Base-by-base conservation (phyloP, 2,797 vertebrate species). In the Gambusia yucatana region DNA sequence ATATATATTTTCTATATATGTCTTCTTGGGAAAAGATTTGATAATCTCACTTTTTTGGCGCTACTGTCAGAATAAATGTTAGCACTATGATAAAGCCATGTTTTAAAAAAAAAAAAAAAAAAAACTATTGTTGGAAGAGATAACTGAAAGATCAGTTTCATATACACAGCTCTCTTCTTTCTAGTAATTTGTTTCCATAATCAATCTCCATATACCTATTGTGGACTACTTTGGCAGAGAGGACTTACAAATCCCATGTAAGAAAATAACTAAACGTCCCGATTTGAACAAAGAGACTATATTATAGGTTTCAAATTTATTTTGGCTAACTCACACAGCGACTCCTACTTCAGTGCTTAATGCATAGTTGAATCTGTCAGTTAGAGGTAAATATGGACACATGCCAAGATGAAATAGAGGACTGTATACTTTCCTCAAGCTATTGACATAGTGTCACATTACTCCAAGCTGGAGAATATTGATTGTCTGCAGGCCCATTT, bases 361-460 rank as follows among this genome's bases (percentile, higher is more conserved):
- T 47, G 33, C 13, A 8, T 50, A 44, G 57, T 76, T 72, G 77
- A 83, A 81, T 82, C 77, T 90, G 82, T 92, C 86, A 84, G 78
- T 72, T 67, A 85, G 77, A 82, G 74, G 79, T 80, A 84, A 87
- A 87, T 83, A 87, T 92, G 86, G 83, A 83, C 72, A 22, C 28
- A 57, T 77, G 86, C 83, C 89, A 90, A 86, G 75, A 85, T 82
- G 75, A 89, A 90, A 76, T 75, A 33, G 41, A 79, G 57, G 57
- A 61, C 83, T 78, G 78, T 82, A 85, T 78, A 78, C 87, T 78
- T 82, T 48, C 78, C 80, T 88, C 74, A 3, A 5, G 82, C 81
- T 88, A 89, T 87, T 87, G 88, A 92, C 83, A 83, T 70, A 70
- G 86, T 88, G 84, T 91, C 88, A 84, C 74, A 75, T 89, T 89